Base-by-base conservation (phyloP, 2,113 vertebrate genomes). In the Columba livia region DNA sequence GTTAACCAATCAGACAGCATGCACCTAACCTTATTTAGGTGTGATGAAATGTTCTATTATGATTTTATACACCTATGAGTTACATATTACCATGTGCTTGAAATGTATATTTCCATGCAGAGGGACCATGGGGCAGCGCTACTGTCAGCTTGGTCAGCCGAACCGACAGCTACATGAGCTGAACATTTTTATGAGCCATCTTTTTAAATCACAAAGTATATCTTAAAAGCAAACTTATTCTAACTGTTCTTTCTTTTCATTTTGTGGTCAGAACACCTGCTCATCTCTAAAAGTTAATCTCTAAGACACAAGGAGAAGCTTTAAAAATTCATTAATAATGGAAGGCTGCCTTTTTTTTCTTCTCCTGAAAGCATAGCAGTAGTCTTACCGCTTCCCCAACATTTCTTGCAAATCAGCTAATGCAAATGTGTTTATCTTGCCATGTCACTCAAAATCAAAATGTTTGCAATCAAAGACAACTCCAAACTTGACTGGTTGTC, bases 11-110 rank as follows among this genome's bases (percentile, higher is more conserved):
- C 91, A 97, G 94, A 69, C 81, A 96, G 93, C 90, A 87, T 25
- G 85, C 56, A 81, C 87, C 89, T 97, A 92, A 71, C 94, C 84
- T 97, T 97, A 98, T 98, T 97, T 97, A 97, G 96, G 98, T 47
- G 91, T 92, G 94, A 93, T 79, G 78, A 92, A 97, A 88, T 44
- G 91, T 85, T 88, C 78, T 70, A 51, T 93, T 79, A 85, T 58
- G 79, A 86, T 89, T 95, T 96, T 94, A 86, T 31, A 74, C 34
- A 92, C 75, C 62, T 94, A 72, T 87, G 70, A 94, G 61, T 91
- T 80, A 87, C 91, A 38, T n/a, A 79, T 50, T 92, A 84, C 66
- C 26, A 29, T 67, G 54, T 19, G 91, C 81, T 61, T 96, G 89
- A 84, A 95, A 90, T 91, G 34, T 77, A 74, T 88, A 95, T 72